These are phyloP conservation scores for Peromyscus maniculatus DNA, from an alignment of 2,113 vertebrate genomes.

Conservation along the genomic window DNA sequence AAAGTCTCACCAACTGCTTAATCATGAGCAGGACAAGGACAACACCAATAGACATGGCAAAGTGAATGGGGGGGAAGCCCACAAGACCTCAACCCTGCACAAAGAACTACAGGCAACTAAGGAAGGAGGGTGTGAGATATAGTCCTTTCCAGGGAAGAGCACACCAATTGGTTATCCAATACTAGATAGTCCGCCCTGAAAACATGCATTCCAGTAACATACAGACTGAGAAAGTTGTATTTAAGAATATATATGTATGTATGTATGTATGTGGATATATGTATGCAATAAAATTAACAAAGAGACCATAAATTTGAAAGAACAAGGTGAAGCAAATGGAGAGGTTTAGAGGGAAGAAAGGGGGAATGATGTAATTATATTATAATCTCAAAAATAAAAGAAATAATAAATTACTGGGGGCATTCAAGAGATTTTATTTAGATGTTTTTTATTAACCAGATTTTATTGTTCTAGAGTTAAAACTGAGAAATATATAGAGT, in stretches of 20 bases:
- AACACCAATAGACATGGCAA: too few species aligned
- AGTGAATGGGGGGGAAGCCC: not conserved
- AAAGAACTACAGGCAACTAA: not conserved
- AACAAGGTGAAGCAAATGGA: not conserved
- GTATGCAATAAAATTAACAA: not conserved
- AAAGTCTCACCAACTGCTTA: not conserved
- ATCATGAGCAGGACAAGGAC: not conserved
- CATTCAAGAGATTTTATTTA: not conserved
- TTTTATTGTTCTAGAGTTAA: conserved; percentile 26
- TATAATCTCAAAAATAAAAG: not conserved
- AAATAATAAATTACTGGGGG: not conserved
- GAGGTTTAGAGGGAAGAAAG: not conserved
- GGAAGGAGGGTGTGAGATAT: not conserved
- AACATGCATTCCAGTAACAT: not conserved
- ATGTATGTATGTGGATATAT: not conserved
- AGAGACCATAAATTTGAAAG: not conserved
- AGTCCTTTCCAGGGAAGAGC: not conserved
- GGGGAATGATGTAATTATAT: not conserved
- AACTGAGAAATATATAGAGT: not conserved
- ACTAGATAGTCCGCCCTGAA: not conserved
- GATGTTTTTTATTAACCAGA: not conserved
- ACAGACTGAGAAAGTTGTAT: too few species aligned
- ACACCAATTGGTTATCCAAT: not conserved
- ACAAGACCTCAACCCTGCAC: not conserved
- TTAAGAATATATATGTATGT: not conserved